Evolutionary conservation across 2,888 invertebrate species (phyloP).

Genomic region (Hemicrepidius hirtus): DNA sequence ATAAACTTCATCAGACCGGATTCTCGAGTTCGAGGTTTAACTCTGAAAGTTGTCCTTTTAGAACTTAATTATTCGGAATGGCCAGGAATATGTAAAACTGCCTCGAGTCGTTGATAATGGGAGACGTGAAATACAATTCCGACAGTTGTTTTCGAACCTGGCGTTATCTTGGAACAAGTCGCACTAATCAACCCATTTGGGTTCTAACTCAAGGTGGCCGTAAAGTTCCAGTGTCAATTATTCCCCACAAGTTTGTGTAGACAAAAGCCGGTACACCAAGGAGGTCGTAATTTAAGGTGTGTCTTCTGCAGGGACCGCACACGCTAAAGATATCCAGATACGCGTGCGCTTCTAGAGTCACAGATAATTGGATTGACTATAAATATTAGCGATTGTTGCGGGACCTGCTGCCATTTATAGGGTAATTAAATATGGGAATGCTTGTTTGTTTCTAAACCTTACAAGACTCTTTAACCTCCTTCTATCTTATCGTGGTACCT

Average conservation of each 20-base stretch:
- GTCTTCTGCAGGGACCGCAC: slow-evolving; percentile 67
- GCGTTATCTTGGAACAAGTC: slow-evolving; percentile 55
- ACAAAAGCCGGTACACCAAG: slow-evolving; percentile 66
- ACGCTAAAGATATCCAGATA: slow-evolving; percentile 65
- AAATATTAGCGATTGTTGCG: slow-evolving; percentile 61
- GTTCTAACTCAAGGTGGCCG: slow-evolving; percentile 61
- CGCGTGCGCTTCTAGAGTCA: slow-evolving; percentile 62
- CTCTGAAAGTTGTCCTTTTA: slow-evolving; percentile 19
- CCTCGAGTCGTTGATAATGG: slow-evolving; percentile 34
- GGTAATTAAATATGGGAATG: slow-evolving; percentile 61
- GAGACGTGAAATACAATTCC: slow-evolving; percentile 36
- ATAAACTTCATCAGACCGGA: slow-evolving; percentile 7
- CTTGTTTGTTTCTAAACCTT: slow-evolving; percentile 44
- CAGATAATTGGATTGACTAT: slow-evolving; percentile 61
- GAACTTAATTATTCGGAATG: slow-evolving; percentile 17
- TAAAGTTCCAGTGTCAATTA: slow-evolving; percentile 66
- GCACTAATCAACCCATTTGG: slow-evolving; percentile 58
- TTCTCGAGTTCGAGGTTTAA: slow-evolving; percentile 7
- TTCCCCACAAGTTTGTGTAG: slow-evolving; percentile 60
- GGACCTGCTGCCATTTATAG: slow-evolving; percentile 61
- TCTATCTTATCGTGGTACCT: slow-evolving; percentile 24
- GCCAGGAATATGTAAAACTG: slow-evolving; percentile 23
- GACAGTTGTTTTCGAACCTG: slow-evolving; percentile 52
- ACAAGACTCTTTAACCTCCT: slow-evolving; percentile 32
- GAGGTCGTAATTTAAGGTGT: slow-evolving; percentile 67